Evolutionary conservation across 2,888 invertebrate species (phyloP).

Genomic region (Tipula unca): DNA sequence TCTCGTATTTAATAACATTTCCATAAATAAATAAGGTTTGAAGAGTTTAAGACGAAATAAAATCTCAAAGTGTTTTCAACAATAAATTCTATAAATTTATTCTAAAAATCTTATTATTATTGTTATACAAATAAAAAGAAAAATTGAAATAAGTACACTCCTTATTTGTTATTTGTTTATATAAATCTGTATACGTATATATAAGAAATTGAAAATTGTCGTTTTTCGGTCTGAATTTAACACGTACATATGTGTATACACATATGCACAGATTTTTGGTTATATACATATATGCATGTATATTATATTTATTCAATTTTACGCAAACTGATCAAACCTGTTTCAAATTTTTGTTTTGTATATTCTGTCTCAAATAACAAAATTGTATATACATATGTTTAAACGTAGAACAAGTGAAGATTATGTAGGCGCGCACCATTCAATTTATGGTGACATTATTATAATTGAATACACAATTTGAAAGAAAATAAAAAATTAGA

Average conservation of each 20-base stretch:
- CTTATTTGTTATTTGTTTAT: constrained; percentile 8
- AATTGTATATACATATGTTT: too few relatives aligned
- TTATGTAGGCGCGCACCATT: not conserved
- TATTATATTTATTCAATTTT: not conserved
- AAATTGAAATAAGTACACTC: constrained; percentile 2
- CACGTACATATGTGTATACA: not conserved
- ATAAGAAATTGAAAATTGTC: not conserved
- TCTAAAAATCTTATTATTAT: not conserved
- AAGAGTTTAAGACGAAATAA: not conserved
- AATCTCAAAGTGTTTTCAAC: not conserved
- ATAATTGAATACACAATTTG: not conserved
- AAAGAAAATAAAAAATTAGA: not conserved
- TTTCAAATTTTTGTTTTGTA: not conserved
- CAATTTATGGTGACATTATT: constrained; percentile 8
- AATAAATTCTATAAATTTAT: not conserved
- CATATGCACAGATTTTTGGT: not conserved
- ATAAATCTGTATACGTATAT: not conserved
- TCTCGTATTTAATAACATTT: not conserved
- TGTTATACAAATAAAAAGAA: not conserved
- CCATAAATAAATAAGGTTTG: not conserved
- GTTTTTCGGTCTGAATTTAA: not conserved
- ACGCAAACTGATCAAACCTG: not conserved
- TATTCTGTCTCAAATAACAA: constrained; percentile 8
- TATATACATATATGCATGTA: not conserved
- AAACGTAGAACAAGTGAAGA: constrained; percentile 8